phyloP scores from a whole-genome alignment of 2,888 invertebrate genomes.

The Acronicta psi region DNA sequence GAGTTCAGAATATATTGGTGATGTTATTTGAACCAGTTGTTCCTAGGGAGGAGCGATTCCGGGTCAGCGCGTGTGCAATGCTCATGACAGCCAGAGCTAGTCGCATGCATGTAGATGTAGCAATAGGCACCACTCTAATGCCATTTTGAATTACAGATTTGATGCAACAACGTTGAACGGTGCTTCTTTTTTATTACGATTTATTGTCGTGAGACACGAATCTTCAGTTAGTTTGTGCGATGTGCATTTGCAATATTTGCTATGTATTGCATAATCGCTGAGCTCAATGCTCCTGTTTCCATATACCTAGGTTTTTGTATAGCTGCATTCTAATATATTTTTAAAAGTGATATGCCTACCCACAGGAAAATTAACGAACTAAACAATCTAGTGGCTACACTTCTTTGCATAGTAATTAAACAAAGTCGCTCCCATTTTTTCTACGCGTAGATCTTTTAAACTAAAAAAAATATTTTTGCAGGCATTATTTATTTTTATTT shows the following conservation, averaged over 20 bases:
- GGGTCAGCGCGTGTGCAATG: slow-evolving; percentile 72
- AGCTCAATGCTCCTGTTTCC: too few species aligned
- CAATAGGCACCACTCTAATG: slow-evolving; percentile 47
- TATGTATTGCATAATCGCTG: too few species aligned
- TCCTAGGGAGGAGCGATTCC: slow-evolving; percentile 67
- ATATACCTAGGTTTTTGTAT: too few species aligned
- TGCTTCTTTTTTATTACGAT: slow-evolving; percentile 28
- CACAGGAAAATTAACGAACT: too few species aligned
- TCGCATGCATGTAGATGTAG: slow-evolving; percentile 42
- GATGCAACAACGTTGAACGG: slow-evolving; percentile 33
- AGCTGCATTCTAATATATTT: too few species aligned
- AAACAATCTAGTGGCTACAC: too few species aligned
- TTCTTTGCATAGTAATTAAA: too few species aligned
- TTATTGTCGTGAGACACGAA: slow-evolving; percentile 32
- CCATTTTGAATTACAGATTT: slow-evolving; percentile 51
- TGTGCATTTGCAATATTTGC: slow-evolving; percentile 4
- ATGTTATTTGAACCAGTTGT: slow-evolving; percentile 64
- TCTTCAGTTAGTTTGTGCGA: slow-evolving; percentile 11
- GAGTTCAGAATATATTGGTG: slow-evolving; percentile 62
- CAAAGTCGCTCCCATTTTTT: too few species aligned
- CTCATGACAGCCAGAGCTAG: slow-evolving; percentile 55
- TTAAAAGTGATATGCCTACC: too few species aligned
- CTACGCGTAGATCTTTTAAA: too few species aligned
- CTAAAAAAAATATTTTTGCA: too few species aligned
- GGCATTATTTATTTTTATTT: too few species aligned